Percentiles rank a stretch among this genome's conserved stretches.
phyloP scores from a whole-genome alignment of 2,113 vertebrate species.

The Thryonomys swinderianus region DNA sequence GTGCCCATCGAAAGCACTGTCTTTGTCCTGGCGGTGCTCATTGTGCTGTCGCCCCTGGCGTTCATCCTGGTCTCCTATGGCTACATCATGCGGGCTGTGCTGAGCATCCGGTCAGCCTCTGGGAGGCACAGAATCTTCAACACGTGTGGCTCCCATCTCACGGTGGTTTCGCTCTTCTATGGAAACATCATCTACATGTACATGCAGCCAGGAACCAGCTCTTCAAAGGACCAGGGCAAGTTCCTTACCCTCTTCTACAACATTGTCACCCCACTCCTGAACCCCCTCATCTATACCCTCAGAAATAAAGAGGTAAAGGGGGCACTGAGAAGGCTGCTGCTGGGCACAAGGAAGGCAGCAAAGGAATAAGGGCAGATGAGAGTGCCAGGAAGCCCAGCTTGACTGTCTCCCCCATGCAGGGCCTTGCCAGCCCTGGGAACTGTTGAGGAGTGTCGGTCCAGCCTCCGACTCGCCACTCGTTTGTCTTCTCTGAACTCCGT shows the following conservation, averaged over 20 bases:
- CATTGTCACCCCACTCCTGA: background rate
- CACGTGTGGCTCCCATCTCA: conserved; percentile 72
- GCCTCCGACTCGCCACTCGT: no score
- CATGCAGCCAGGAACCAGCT: conserved; percentile 61
- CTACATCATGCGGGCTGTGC: background rate
- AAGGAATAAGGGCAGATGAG: no score
- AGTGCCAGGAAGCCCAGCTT: no score
- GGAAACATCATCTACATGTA: conserved; percentile 78
- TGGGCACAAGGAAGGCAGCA: no score
- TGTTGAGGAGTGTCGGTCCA: no score
- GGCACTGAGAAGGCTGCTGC: background rate
- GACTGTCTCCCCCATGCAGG: no score
- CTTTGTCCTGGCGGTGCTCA: conserved; percentile 45
- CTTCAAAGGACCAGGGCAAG: conserved; percentile 58
- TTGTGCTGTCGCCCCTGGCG: conserved; percentile 47
- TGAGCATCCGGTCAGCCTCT: background rate
- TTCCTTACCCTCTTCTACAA: conserved; percentile 9
- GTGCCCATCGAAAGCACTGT: background rate
- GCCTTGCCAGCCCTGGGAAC: no score
- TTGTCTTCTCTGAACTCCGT: no score
- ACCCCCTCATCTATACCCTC: background rate
- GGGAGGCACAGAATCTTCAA: conserved; percentile 54
- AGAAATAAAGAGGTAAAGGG: background rate
- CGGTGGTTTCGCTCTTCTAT: conserved; percentile 70
- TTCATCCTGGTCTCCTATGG: conserved; percentile 61